These are phyloP conservation scores for Cepaea nemoralis DNA, from an alignment of 1,140 invertebrate species.

Conservation along the genomic window DNA sequence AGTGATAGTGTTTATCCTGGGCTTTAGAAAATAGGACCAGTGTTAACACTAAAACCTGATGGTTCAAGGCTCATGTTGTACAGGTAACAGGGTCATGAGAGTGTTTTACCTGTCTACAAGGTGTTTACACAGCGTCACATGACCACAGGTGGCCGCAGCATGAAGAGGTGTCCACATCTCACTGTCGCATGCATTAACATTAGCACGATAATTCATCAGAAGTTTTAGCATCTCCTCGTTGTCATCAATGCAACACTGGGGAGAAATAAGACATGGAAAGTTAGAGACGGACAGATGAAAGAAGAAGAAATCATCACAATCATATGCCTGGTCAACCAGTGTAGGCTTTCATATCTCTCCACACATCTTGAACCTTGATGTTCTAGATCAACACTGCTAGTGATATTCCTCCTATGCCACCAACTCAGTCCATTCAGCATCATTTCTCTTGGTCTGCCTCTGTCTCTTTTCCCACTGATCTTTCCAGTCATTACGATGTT, in stretches of 20 bases:
- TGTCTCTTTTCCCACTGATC: too few relatives aligned
- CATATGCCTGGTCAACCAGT: too few relatives aligned
- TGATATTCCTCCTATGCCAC: too few relatives aligned
- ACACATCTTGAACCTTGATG: too few relatives aligned
- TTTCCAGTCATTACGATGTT: too few relatives aligned
- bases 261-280: background rate
- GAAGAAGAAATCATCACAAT: too few relatives aligned
- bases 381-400: too few relatives aligned
- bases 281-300: background rate
- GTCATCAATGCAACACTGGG: conserved; percentile 97
- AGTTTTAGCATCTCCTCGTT: conserved; percentile 97
- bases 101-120: conserved; percentile 80
- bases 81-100: background rate
- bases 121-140: conserved; percentile 87
- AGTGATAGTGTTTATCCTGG: background rate
- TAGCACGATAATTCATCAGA: conserved; percentile 92
- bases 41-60: too few relatives aligned
- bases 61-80: background rate
- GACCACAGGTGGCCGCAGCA: conserved; percentile 97
- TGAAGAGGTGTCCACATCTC: conserved; percentile 99
- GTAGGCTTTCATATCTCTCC: too few relatives aligned
- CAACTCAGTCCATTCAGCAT: too few relatives aligned
- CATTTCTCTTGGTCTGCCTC: too few relatives aligned
- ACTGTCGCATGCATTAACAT: conserved; percentile 97
- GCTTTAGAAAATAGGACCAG: background rate